These are phyloP conservation scores for Drosophila lacertosa DNA, from an alignment of 1,140 invertebrate genomes.

Conservation along the genomic window DNA sequence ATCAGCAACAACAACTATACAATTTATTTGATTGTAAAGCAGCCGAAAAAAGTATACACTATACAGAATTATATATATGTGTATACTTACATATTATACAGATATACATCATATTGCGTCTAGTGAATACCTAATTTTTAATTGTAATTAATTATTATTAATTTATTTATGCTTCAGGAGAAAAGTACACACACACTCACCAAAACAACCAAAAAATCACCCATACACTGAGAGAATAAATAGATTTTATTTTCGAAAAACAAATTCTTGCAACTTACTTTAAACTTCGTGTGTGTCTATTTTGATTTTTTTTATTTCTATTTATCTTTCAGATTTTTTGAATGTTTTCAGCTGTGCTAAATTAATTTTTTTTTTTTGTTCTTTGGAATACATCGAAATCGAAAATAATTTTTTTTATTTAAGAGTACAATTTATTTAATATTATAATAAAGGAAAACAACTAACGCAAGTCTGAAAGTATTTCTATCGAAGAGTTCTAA, in stretches of 20 bases:
- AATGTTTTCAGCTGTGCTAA: neutral
- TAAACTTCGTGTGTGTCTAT: slow-evolving; percentile 16
- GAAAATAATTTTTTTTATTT: slow-evolving; percentile 1
- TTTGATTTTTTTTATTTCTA: neutral
- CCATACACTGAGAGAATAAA: slow-evolving; percentile 35
- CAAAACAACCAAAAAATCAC: slow-evolving; percentile 18
- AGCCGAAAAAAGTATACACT: slow-evolving; percentile 17
- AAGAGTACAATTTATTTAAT: neutral
- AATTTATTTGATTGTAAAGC: slow-evolving; percentile 11
- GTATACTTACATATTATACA: slow-evolving; percentile 7
- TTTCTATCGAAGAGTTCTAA: slow-evolving; percentile 80
- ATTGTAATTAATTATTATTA: slow-evolving; percentile 48
- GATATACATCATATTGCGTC: slow-evolving; percentile 12
- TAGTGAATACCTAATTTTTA: slow-evolving; percentile 24
- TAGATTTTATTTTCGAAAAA: slow-evolving; percentile 37
- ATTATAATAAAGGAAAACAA: slow-evolving; percentile 24
- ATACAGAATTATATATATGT: slow-evolving; percentile 38
- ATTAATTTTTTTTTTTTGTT: neutral
- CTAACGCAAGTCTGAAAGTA: slow-evolving; percentile 76
- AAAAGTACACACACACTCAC: slow-evolving; percentile 2
- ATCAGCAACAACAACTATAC: slow-evolving; percentile 7
- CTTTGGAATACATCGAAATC: slow-evolving; percentile 4
- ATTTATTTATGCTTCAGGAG: slow-evolving; percentile 56
- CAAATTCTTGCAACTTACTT: slow-evolving; percentile 1
- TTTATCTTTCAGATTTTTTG: neutral